phyloP scores from a whole-genome alignment of 2,797 vertebrate species.

The Centropyge bicolor region DNA sequence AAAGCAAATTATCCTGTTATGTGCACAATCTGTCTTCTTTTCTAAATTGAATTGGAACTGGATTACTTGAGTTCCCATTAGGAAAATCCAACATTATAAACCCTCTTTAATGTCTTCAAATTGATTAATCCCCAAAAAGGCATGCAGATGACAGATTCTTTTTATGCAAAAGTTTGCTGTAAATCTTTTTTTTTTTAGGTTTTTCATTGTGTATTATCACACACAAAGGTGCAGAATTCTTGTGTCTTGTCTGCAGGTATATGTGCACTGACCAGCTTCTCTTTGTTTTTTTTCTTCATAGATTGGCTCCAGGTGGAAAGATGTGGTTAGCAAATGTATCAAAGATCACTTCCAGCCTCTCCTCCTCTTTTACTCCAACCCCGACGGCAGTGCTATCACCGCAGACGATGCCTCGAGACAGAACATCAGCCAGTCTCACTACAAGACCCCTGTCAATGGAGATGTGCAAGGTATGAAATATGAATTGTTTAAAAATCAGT shows the following conservation, averaged over 20 bases:
- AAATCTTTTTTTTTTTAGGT: neutral
- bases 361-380: constrained; percentile 96
- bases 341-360: constrained; percentile 97
- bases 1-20: neutral
- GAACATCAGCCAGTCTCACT: constrained; percentile 84
- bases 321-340: constrained; percentile 94
- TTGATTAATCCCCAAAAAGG: neutral
- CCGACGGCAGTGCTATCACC: constrained; percentile 91
- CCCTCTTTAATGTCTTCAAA: constrained; percentile 2
- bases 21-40: neutral
- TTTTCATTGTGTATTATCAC: neutral
- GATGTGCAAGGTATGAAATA: constrained; percentile 85
- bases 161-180: neutral
- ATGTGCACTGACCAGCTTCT: constrained; percentile 1
- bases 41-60: neutral
- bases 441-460: constrained; percentile 82
- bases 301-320: constrained; percentile 96
- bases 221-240: neutral
- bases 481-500: neutral
- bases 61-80: neutral
- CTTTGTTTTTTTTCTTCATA: constrained; percentile 63
- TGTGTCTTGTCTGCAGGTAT: neutral
- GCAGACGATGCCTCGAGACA: constrained; percentile 88
- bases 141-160: neutral
- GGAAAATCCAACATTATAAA: neutral